Percentiles rank a stretch among this genome's conserved stretches.
Evolutionary conservation across 2,888 invertebrate species (phyloP).

Genomic region (Drosophila tanythrix): DNA sequence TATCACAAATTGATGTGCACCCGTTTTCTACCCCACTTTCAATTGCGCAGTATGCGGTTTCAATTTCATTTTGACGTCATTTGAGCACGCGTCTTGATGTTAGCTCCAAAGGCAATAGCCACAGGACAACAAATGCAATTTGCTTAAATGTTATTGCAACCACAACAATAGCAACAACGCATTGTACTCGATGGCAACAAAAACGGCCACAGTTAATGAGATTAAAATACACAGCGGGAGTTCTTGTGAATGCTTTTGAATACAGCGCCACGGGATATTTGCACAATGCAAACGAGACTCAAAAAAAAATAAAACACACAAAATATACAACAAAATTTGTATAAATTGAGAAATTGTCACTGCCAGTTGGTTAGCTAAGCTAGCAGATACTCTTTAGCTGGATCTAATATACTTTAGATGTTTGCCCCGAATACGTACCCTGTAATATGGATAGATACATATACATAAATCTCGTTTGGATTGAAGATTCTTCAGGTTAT

Average conservation of each 20-base stretch:
- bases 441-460: neutral
- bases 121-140: constrained; percentile 63
- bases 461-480: neutral
- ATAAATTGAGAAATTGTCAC: constrained; percentile 17
- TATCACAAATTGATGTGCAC: neutral
- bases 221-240: constrained; percentile 78
- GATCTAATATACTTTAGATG: neutral
- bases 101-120: constrained; percentile 32
- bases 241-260: constrained; percentile 40
- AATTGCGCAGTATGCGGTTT: constrained; percentile 12
- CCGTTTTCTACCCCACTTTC: neutral
- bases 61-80: constrained; percentile 13
- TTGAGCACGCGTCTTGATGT: constrained; percentile 28
- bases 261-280: constrained; percentile 58
- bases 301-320: neutral
- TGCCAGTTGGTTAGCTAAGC: neutral
- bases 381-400: constrained; percentile 3
- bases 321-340: neutral
- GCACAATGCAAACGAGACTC: constrained; percentile 38
- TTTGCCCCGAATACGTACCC: neutral
- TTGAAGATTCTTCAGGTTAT: neutral
- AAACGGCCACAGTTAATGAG: constrained; percentile 75
- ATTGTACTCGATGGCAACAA: constrained; percentile 44
- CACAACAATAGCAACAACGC: constrained; percentile 45
- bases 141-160: constrained; percentile 51